Base-by-base conservation (phyloP, 2,113 vertebrate genomes). In the Onychostoma macrolepis region DNA sequence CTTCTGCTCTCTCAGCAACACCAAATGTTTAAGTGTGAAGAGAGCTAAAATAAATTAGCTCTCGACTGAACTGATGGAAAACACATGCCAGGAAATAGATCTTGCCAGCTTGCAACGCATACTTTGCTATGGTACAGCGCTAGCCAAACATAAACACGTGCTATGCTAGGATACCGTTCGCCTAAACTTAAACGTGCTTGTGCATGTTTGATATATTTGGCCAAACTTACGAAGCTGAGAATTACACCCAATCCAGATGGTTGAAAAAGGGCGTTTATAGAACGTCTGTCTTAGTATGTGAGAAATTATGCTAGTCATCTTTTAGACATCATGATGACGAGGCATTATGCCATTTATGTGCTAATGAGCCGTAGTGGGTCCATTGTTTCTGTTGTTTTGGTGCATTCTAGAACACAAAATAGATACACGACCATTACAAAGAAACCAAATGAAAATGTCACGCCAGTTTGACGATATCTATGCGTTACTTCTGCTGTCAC, bases 1-100 rank as follows among this genome's bases (percentile, higher is more conserved):
- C 38, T 81, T 67, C 65, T 83, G 63, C 81, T 71, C 12, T 67
- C 80, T 71, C 11, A 50, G 81, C 81, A 53, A 36, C 81, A 53
- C 81, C 24, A 28, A 50, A 48, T 71, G 26, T 71, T 69, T 33
- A 24, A 50, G 81, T 69, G 80, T 69, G 80, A 83, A 83, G 28
- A 48, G 26, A 83, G 81, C n/a, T 67, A 30, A 65, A 82, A 67
- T 82, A 82, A 67, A 67, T 65, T 43, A 53, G 50, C 78, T 80
- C 30, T 80, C n/a, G 50, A 33, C 61, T 83, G 11, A 24, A 30
- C 61, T 83, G 63, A 72, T 58, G 48, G 50, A 84, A 74, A 74
- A 74, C 63, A 36, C 83, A 58, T 56, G 83, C 21, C 83, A 74
- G 81, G 30, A 36, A 53, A 50, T 17, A 72, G 41, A 69, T 69